Conservation (phyloP, 2,113 vertebrate species). For the Pelecanoides urinatrix region DNA sequence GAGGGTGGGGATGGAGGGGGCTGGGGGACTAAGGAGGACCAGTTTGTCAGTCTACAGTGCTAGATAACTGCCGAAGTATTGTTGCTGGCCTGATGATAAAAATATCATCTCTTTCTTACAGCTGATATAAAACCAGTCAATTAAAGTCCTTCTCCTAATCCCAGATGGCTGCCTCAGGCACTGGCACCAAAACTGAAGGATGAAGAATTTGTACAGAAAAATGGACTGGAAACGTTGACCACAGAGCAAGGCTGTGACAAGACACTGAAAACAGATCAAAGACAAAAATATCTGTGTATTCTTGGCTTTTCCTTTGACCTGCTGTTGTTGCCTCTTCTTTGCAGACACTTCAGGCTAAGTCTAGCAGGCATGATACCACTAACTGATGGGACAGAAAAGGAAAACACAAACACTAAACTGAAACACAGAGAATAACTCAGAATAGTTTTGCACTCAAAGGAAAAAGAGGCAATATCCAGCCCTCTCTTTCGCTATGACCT, state of each 20-base stretch:
- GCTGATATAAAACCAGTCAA: background rate
- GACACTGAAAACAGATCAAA: background rate
- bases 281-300: background rate
- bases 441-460: background rate
- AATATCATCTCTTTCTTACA: background rate
- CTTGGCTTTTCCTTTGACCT: background rate
- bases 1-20: background rate
- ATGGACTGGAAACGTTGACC: background rate
- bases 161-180: background rate
- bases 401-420: background rate
- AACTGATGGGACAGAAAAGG: background rate
- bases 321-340: background rate
- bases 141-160: background rate
- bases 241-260: background rate
- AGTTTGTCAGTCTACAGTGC: background rate
- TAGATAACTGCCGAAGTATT: background rate
- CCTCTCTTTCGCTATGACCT: background rate
- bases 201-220: background rate
- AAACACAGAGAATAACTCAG: background rate
- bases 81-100: background rate
- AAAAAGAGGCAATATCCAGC: background rate
- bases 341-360: background rate
- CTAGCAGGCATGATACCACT: background rate
- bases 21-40: background rate
- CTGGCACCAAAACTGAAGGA: background rate